Conservation (phyloP, 2,113 vertebrate species). For the Sander vitreus region DNA sequence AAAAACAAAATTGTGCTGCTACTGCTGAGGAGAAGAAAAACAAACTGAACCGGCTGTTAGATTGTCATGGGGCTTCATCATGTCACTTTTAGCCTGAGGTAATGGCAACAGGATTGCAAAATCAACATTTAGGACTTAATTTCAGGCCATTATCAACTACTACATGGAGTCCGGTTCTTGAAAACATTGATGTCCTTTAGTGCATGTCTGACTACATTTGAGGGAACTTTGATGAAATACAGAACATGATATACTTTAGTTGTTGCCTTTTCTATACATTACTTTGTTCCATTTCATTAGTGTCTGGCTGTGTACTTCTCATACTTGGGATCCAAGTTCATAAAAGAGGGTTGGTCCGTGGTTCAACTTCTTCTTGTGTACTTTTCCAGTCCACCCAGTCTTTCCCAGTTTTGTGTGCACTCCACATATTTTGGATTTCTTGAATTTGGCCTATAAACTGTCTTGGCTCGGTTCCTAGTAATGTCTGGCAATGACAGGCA, state of each 20-base stretch:
- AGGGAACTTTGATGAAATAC: not conserved
- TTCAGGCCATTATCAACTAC: constrained; percentile 6
- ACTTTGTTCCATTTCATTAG: not conserved
- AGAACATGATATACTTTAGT: not conserved
- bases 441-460: not conserved
- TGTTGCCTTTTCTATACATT: not conserved
- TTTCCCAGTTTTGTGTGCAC: not conserved
- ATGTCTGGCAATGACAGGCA: not conserved
- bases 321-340: not conserved
- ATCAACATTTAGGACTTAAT: constrained; percentile 18
- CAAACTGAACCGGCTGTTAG: constrained; percentile 1
- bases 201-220: not conserved
- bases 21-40: constrained; percentile 24
- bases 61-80: not conserved
- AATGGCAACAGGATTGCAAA: constrained; percentile 8
- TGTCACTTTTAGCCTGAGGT: constrained; percentile 18
- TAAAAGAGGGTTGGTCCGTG: constrained; percentile 4
- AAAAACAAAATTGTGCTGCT: constrained; percentile 35
- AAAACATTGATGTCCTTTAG: not conserved
- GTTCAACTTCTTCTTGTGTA: not conserved
- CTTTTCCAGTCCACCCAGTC: not conserved
- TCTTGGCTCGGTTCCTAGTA: not conserved
- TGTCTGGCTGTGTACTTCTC: not conserved
- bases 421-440: constrained; percentile 1
- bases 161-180: not conserved